These are phyloP conservation scores for Gila orcuttii DNA, from an alignment of 2,113 vertebrate species.

Conservation along the genomic window DNA sequence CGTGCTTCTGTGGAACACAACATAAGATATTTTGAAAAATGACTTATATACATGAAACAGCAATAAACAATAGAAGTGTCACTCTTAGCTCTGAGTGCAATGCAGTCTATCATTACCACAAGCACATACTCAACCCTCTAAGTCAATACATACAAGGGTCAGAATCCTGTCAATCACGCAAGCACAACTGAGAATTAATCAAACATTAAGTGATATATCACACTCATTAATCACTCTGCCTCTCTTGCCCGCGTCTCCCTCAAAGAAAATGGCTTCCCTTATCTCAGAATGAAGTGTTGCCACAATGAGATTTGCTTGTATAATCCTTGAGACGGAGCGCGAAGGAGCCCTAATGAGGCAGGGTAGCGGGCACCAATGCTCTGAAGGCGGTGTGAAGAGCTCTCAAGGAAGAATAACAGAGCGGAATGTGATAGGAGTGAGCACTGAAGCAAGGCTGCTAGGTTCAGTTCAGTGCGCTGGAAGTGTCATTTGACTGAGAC, in stretches of 20 bases:
- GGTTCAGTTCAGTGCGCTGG: slow-evolving; percentile 46
- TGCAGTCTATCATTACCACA: not conserved
- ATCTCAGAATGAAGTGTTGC: slow-evolving; percentile 17
- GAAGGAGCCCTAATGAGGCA: slow-evolving; percentile 40
- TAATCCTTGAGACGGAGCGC: slow-evolving; percentile 32
- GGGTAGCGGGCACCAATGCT: slow-evolving; percentile 42
- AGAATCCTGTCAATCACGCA: slow-evolving; percentile 18
- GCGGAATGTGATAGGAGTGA: slow-evolving; percentile 44
- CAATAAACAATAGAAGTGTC: slow-evolving; percentile 50
- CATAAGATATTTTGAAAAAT: no score
- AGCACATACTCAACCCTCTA: slow-evolving; percentile 14
- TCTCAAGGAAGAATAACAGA: slow-evolving; percentile 55
- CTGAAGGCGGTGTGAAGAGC: slow-evolving; percentile 48
- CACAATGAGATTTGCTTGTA: slow-evolving; percentile 40
- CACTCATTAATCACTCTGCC: slow-evolving; percentile 13
- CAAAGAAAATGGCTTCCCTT: slow-evolving; percentile 30
- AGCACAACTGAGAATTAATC: slow-evolving; percentile 27
- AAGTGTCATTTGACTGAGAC: slow-evolving; percentile 47
- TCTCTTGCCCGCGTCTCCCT: not conserved
- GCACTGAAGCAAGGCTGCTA: slow-evolving; percentile 53
- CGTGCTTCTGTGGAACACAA: no score
- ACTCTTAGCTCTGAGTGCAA: slow-evolving; percentile 18
- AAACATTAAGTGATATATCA: slow-evolving; percentile 33
- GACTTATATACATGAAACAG: slow-evolving; percentile 49
- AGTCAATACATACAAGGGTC: slow-evolving; percentile 23